phyloP scores from a whole-genome alignment of 2,888 invertebrate genomes.

The Nephrotoma guestfalica region DNA sequence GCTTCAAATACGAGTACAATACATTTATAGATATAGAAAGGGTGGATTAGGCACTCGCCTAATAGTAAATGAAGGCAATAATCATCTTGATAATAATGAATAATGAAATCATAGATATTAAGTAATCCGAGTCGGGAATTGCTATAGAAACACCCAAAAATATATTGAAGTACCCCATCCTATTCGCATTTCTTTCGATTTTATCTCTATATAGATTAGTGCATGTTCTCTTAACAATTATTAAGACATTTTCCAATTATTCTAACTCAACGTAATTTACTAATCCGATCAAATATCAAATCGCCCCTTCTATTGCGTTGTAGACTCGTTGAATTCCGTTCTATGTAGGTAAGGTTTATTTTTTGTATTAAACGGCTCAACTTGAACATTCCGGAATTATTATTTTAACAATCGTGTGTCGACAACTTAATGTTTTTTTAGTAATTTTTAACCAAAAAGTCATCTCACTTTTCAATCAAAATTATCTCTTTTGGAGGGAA shows the following conservation, averaged over 20 bases:
- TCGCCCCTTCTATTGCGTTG: too few species aligned
- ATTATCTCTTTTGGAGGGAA: neutral
- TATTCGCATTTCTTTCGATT: neutral
- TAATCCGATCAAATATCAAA: too few species aligned
- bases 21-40: neutral
- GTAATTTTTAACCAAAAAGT: neutral
- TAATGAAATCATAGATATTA: neutral
- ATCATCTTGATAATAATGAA: neutral
- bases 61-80: neutral
- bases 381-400: too few species aligned
- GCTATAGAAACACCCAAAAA: neutral
- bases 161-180: neutral
- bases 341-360: too few species aligned
- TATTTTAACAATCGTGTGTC: too few species aligned
- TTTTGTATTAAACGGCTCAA: too few species aligned
- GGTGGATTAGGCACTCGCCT: neutral
- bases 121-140: neutral
- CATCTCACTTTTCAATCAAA: neutral
- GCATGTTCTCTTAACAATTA: too few species aligned
- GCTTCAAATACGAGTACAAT: neutral
- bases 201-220: neutral
- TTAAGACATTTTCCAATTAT: too few species aligned
- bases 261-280: too few species aligned
- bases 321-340: too few species aligned
- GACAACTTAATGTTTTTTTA: neutral